Evolutionary conservation across 2,113 vertebrate species (phyloP).

Genomic region (Ahaetulla prasina): DNA sequence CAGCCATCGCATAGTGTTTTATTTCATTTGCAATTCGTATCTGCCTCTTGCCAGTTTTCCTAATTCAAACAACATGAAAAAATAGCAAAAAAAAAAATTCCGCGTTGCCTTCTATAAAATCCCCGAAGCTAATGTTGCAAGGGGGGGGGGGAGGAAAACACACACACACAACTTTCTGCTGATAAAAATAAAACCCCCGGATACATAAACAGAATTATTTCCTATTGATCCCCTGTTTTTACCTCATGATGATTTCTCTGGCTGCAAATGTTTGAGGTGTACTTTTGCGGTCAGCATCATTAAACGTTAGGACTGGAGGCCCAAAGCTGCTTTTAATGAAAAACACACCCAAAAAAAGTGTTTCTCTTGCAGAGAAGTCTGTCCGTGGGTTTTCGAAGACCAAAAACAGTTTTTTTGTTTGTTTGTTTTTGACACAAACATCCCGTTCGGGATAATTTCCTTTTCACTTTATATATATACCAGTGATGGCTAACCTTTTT

Average conservation of each 20-base stretch:
- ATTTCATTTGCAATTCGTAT: neutral
- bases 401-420: neutral
- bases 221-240: neutral
- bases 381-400: neutral
- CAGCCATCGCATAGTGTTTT: neutral
- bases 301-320: neutral
- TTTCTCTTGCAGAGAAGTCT: neutral
- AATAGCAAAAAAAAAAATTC: neutral
- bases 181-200: neutral
- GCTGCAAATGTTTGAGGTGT: neutral
- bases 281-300: neutral
- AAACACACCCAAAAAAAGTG: neutral
- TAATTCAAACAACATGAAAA: neutral
- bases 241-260: neutral
- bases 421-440: neutral
- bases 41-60: neutral
- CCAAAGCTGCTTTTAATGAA: neutral
- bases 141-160: accelerated
- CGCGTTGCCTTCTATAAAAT: neutral
- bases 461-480: neutral
- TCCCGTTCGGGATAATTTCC: neutral
- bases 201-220: neutral
- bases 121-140: neutral
- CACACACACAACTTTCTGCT: neutral
- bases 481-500: too few species aligned